These are phyloP conservation scores for Mellivora capensis DNA, from an alignment of 2,113 vertebrate genomes.

Conservation along the genomic window DNA sequence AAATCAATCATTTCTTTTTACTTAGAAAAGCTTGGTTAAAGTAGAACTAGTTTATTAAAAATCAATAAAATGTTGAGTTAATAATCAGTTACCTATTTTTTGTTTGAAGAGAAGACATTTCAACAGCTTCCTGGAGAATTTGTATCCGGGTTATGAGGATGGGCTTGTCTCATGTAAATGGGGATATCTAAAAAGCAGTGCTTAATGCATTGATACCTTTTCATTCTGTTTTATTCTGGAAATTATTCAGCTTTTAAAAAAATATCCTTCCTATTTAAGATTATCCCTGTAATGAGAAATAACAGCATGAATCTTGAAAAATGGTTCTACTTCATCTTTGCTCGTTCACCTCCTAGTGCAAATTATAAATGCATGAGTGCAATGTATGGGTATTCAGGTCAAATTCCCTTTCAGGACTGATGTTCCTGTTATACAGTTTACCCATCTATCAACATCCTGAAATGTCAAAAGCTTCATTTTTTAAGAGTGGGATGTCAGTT, in stretches of 20 bases:
- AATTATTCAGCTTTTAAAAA: conserved; percentile 48
- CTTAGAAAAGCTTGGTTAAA: conserved; percentile 8
- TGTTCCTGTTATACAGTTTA: conserved; percentile 54
- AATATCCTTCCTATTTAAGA: conserved; percentile 38
- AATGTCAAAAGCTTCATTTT: conserved; percentile 64
- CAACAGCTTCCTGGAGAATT: background rate
- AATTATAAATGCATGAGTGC: conserved; percentile 58
- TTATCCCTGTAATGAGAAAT: conserved; percentile 64
- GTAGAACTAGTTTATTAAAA: conserved; percentile 29
- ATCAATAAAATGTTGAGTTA: background rate
- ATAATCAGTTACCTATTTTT: background rate
- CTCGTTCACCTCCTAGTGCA: background rate
- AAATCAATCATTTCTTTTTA: conserved; percentile 2
- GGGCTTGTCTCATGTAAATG: background rate
- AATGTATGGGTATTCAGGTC: conserved; percentile 48
- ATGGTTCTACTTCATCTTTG: conserved; percentile 35
- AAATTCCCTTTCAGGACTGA: conserved; percentile 57
- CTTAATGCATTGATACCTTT: background rate
- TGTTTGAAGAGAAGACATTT: background rate
- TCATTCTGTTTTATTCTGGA: conserved; percentile 29
- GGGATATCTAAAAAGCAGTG: background rate
- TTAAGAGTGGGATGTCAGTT: conserved; percentile 41
- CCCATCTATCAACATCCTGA: conserved; percentile 44
- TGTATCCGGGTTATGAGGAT: background rate
- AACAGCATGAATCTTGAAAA: conserved; percentile 52